Evolutionary conservation across 2,888 invertebrate species (phyloP), one percentile per base, ranked within the genome.

Genomic region (Xylocampa areola): DNA sequence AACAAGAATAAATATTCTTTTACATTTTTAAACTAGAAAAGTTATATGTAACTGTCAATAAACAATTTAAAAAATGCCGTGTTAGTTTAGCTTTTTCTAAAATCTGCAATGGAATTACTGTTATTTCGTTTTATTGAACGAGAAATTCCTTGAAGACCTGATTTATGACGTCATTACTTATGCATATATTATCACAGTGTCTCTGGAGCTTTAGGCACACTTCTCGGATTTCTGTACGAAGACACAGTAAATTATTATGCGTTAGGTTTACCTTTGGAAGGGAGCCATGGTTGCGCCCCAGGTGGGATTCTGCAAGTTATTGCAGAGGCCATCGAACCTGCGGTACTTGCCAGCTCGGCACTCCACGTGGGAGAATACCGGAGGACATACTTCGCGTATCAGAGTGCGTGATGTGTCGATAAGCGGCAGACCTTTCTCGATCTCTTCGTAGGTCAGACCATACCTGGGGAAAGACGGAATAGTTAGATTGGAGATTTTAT

Each of bases 311-410:
- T 97, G 95, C 77, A 98, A 91, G 85, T 98, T 98, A 74, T 97
- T 98, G 90, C 98, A 98, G 4, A 98, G 95, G 0, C 98, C 98
- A 84, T 98, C 98, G 75, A 96, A 95, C 17, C 98, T 95, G 11
- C 98, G 94, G 90, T 98, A 98, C 85, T 98, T 98, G 43, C 98
- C 98, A 0, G 98, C 96, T 36, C 97, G 95, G 78, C 98, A 98
- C 87, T 98, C 97, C 17, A 98, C 97, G 77, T 97, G 97, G 0
- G 97, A 96, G 80, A 98, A 95, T 83, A 96, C 97, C 0, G 98
- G 97, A 0, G 98, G 98, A 77, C 98, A 98, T 2, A 97, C 96
- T 81, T 98, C 97, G 8, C 97, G 95, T 74, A 98, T 97, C 29
- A 97, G 93, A 0, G 98, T 98, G 81, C 97, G 97, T 1, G 97